Evolutionary conservation across 2,888 invertebrate genomes (phyloP), one percentile per base, ranked within the genome.

Genomic region (Oscheius sp.): DNA sequence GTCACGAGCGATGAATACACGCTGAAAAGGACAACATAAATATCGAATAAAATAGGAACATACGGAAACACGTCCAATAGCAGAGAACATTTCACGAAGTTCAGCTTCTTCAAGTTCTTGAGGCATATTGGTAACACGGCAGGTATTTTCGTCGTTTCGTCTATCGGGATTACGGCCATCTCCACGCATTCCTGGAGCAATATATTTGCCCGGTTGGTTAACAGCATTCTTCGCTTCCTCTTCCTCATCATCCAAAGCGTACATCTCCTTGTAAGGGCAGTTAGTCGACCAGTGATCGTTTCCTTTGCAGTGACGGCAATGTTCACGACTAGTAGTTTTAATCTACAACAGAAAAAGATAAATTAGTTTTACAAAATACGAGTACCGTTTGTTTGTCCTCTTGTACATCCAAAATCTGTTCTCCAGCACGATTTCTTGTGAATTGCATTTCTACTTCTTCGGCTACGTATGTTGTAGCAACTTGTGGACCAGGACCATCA

Each of bases 271-370:
- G 92, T 95, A 98, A 0, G 99, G 99, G 91, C 99, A 99, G 88
- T 94, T 94, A 52, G 95, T 93, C 45, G 97, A 96, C 96, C 97
- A 99, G 91, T 99, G 99, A 89, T 97, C 97, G 53, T 87, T 85
- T 69, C 84, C 83, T 77, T 87, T 88, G 76, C 88, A 87, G 75
- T 84, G 81, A 73, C 88, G 88, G 75, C 88, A 87, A 74, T 86
- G 87, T 73, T 81, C 83, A 43, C 83, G 77, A 53, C 74, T 76
- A 1, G 80, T 77, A 12, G 81, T 63, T 74, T 83, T 83, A 21
- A 78, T 76, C 80, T 80, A 29, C 0, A 75, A 0, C 6, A 41
- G 29, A 56, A 46, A 2, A 35, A 13, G 18, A 12, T 18, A 18
- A 23, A 49, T 29, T n/a, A 18, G 16, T 43, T 7, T 2, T 9